Percentiles rank a stretch among this genome's conserved stretches.
Evolutionary conservation across 2,888 invertebrate genomes (phyloP).

Genomic region (Pegoplata infirma): DNA sequence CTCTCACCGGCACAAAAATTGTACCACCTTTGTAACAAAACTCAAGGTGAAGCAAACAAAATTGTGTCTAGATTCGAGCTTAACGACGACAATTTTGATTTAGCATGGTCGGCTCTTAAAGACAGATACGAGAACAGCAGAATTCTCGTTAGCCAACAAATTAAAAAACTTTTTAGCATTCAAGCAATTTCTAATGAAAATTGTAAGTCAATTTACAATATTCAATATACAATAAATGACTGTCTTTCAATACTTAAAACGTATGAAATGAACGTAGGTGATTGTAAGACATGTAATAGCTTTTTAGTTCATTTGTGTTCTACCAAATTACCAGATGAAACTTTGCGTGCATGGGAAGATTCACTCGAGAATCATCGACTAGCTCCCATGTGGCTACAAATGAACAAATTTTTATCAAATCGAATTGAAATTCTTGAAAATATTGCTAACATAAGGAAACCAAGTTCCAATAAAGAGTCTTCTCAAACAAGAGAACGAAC

Average conservation of each 20-base stretch:
- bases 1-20: constrained; percentile 11
- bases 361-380: background rate
- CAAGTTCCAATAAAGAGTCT: background rate
- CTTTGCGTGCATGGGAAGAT: constrained; percentile 11
- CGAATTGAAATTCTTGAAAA: constrained; percentile 10
- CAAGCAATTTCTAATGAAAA: background rate
- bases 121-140: constrained; percentile 14
- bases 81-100: constrained; percentile 6
- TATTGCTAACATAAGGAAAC: background rate
- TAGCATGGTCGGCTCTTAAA: constrained; percentile 21
- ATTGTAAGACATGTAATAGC: constrained; percentile 16
- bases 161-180: background rate
- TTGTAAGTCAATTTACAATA: background rate
- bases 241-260: background rate
- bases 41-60: constrained; percentile 26
- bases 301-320: constrained; percentile 2
- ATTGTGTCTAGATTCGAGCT: constrained; percentile 20
- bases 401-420: background rate
- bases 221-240: background rate
- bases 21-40: constrained; percentile 13
- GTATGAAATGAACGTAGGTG: background rate
- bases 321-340: background rate
- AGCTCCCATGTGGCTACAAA: background rate
- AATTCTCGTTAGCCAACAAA: background rate
- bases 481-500: background rate